Conservation (phyloP, 2,888 invertebrate genomes). For the Machimus rusticus region DNA sequence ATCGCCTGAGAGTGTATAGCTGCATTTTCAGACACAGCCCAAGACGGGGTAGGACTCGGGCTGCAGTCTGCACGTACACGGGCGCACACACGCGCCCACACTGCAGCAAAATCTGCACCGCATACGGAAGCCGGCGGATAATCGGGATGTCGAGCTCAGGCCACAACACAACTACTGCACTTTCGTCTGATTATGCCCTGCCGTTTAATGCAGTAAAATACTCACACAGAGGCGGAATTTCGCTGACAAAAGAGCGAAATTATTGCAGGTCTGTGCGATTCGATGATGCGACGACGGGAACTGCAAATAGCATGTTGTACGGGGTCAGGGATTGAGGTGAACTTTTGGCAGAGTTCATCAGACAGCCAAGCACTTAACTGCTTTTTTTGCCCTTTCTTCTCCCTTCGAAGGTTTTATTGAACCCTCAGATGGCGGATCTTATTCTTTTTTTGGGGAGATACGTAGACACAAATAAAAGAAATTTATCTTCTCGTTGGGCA, state of each 20-base stretch:
- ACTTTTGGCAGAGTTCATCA: conserved; percentile 41
- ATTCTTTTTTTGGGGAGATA: conserved; percentile 24
- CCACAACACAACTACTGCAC: neutral
- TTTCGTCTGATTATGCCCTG: neutral
- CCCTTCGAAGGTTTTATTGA: conserved; percentile 26
- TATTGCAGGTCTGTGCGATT: conserved; percentile 29
- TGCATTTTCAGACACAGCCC: neutral
- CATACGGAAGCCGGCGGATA: conserved; percentile 9
- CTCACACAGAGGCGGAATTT: neutral
- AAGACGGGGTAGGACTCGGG: neutral
- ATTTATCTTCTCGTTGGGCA: conserved; percentile 26
- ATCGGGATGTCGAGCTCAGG: neutral
- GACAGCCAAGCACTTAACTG: conserved; percentile 28
- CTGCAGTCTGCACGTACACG: conserved; percentile 14
- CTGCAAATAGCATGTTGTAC: conserved; percentile 33
- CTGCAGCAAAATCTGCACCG: conserved; percentile 29
- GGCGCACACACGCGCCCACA: neutral
- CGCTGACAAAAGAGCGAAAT: conserved; percentile 37
- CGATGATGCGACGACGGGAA: conserved; percentile 30
- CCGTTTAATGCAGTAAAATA: conserved; percentile 24
- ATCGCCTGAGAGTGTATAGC: conserved; percentile 4
- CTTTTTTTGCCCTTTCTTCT: neutral
- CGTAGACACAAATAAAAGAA: conserved; percentile 36
- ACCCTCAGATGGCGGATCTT: conserved; percentile 20
- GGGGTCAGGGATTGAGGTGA: conserved; percentile 39